Percentiles rank a stretch among this genome's conserved stretches.
Conservation (phyloP, 2,888 invertebrate genomes). For the Thera obeliscata region DNA sequence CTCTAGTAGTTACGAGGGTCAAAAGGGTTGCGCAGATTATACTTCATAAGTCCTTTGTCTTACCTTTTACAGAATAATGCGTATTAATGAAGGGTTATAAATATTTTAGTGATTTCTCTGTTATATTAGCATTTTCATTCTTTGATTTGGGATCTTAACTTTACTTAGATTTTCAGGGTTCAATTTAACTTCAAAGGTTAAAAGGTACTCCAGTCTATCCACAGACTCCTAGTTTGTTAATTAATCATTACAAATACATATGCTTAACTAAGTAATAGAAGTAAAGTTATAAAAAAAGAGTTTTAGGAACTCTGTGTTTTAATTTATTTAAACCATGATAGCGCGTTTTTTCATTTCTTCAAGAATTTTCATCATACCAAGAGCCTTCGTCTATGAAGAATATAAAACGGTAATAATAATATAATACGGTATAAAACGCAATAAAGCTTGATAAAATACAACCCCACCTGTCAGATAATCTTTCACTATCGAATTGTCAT, state of each 20-base stretch:
- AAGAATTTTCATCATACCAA: too few relatives aligned
- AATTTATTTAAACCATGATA: too few relatives aligned
- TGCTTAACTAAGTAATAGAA: too few relatives aligned
- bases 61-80: slow-evolving; percentile 55
- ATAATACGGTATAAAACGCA: not conserved
- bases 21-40: slow-evolving; percentile 53
- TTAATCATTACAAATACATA: too few relatives aligned
- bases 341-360: too few relatives aligned
- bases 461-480: slow-evolving; percentile 27
- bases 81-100: slow-evolving; percentile 54
- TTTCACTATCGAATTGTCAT: slow-evolving; percentile 39
- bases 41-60: slow-evolving; percentile 60
- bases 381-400: too few relatives aligned
- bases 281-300: too few relatives aligned
- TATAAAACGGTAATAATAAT: not conserved
- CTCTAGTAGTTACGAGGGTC: slow-evolving; percentile 52
- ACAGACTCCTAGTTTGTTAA: too few relatives aligned
- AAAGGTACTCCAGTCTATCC: too few relatives aligned
- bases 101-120: slow-evolving; percentile 22
- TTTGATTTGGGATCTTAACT: slow-evolving; percentile 6
- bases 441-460: slow-evolving; percentile 9
- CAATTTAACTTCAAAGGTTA: too few relatives aligned
- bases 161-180: too few relatives aligned
- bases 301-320: too few relatives aligned
- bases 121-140: slow-evolving; percentile 19